These are phyloP conservation scores for Ispidina lecontei DNA, from an alignment of 2,797 vertebrate species.

Conservation along the genomic window DNA sequence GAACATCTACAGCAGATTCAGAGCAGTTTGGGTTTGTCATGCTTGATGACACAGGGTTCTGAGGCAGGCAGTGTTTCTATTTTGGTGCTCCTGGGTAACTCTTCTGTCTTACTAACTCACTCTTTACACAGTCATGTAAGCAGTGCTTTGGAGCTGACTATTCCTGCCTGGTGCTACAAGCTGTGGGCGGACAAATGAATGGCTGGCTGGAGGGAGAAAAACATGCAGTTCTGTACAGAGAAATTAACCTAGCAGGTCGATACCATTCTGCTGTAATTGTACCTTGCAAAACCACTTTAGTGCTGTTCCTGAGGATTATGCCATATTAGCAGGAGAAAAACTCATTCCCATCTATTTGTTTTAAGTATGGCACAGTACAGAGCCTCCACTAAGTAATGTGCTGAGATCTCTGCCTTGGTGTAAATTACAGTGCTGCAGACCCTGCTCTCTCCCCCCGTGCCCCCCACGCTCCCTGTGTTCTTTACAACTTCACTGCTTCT, in stretches of 20 bases:
- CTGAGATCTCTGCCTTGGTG: conserved; percentile 43
- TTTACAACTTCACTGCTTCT: conserved; percentile 61
- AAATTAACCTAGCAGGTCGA: conserved; percentile 46
- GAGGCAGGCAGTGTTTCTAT: neutral
- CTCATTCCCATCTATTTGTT: conserved; percentile 59
- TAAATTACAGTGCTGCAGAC: conserved; percentile 66
- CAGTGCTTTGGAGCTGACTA: neutral
- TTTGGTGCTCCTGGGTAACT: neutral
- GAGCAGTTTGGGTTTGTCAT: neutral
- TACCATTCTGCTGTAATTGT: conserved; percentile 50
- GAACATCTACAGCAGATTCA: neutral
- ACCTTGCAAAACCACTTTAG: conserved; percentile 34
- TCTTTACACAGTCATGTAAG: neutral
- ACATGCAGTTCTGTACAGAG: neutral
- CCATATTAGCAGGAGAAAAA: conserved; percentile 42
- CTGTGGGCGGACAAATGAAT: conserved; percentile 61
- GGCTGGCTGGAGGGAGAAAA: conserved; percentile 59
- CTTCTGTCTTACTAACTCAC: neutral
- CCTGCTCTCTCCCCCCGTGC: conserved; percentile 20
- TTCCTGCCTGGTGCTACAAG: conserved; percentile 25
- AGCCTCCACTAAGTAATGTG: conserved; percentile 4
- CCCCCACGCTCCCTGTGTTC: conserved; percentile 65
- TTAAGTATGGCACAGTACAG: conserved; percentile 1
- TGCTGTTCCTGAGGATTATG: conserved; percentile 31
- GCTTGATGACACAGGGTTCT: neutral